Conservation (phyloP, 1,140 invertebrate species). For the Stenopsyche tienmushanensis region DNA sequence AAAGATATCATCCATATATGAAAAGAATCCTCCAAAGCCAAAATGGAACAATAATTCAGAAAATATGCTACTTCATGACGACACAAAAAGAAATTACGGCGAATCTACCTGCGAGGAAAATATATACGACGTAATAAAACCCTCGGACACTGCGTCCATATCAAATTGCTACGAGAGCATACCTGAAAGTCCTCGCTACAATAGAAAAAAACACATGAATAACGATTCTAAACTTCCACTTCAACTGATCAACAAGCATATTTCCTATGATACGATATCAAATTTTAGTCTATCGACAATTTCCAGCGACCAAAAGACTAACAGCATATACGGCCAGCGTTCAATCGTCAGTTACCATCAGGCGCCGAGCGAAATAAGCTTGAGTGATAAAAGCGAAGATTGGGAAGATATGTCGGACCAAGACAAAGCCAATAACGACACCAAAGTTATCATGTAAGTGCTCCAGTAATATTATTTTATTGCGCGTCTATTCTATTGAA, state of each 20-base stretch:
- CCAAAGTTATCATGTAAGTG: conserved; percentile 55
- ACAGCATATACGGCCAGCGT: conserved; percentile 63
- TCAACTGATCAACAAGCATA: conserved; percentile 47
- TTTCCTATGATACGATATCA: conserved; percentile 53
- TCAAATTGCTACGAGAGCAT: conserved; percentile 63
- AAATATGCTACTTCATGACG: no score
- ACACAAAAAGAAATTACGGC: conserved; percentile 47
- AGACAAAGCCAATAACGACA: conserved; percentile 51
- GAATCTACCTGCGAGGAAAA: conserved; percentile 56
- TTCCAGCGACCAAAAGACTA: conserved; percentile 65
- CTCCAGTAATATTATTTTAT: conserved; percentile 1
- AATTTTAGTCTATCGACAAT: conserved; percentile 60
- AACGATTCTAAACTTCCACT: conserved; percentile 45
- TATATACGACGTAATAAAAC: conserved; percentile 62
- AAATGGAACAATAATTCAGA: conserved; percentile 5
- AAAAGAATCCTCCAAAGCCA: conserved; percentile 49
- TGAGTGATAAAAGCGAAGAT: conserved; percentile 64
- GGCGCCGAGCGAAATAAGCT: conserved; percentile 51
- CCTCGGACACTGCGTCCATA: conserved; percentile 49
- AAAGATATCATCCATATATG: conserved; percentile 55
- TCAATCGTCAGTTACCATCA: conserved; percentile 56
- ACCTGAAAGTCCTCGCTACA: conserved; percentile 52
- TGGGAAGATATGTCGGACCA: conserved; percentile 67
- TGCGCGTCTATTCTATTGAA: neutral
- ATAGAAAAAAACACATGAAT: conserved; percentile 49